Base-by-base conservation (phyloP, 2,113 vertebrate species). In the Hypanus sabinus region DNA sequence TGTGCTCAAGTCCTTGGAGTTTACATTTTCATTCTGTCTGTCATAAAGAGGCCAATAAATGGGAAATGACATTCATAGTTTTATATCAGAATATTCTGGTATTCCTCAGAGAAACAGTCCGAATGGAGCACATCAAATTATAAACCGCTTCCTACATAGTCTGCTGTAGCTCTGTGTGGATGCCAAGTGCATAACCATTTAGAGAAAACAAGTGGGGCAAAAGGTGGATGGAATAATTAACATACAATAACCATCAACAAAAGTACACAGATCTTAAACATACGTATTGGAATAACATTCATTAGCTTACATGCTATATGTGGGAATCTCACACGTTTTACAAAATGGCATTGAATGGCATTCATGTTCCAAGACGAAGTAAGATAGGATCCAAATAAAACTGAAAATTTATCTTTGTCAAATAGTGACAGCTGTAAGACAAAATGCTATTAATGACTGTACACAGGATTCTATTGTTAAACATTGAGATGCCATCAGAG, bases 31-130 rank as follows among this genome's bases (percentile, higher is more conserved):
- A 93, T 46, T 73, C 68, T 46, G 22, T 27, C 68, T 11, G 18
- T 93, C 68, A 73, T 46, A 93, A 93, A 38, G 88, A 16, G 7
- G 36, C 68, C 8, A 71, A 27, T 73, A 93, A 88, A 73, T 93
- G 65, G 38, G 68, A 73, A 93, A 68, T 93, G 90, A 93, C 90
- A 93, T 93, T 93, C 70, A 71, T 65, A 93, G 36, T 38, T 71
- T 93, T 93, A 73, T 60, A 14, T 87, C 27, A 65, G 85, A n/a
- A 62, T 88, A 30, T 5, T 65, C 60, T 33, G n/a, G 57, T 62
- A 65, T 93, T 93, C 90, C 36, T 73, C 68, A 71, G 33, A 73
- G 90, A 93, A 24, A 46, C 20, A 73, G 38, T 93, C 90, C 22
- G 10, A 10, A 27, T 73, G 65, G 38, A 93, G 90, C 90, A 93